Evolutionary conservation across 2,888 invertebrate species (phyloP).

Genomic region (Meiosimyza platycephala): DNA sequence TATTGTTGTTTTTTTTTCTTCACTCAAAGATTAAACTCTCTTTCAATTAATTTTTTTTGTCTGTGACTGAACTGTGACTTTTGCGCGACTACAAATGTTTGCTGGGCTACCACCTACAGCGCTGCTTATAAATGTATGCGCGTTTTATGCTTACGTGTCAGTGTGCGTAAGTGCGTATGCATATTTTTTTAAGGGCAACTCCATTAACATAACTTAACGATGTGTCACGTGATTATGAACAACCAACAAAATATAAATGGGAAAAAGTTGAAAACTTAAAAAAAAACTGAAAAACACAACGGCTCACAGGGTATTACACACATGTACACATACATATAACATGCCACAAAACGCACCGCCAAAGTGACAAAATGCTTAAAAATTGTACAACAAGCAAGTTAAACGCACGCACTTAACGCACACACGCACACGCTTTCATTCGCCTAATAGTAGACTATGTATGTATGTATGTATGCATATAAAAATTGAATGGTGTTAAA

Average conservation of each 20-base stretch:
- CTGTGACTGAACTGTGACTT: no score
- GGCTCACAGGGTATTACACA: constrained; percentile 16
- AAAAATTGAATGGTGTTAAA: background rate
- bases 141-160: background rate
- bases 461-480: background rate
- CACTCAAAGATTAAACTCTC: no score
- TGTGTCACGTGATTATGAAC: constrained; percentile 59
- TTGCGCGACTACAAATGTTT: no score
- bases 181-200: constrained; percentile 41
- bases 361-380: constrained; percentile 52
- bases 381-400: constrained; percentile 10
- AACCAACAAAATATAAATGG: constrained; percentile 38
- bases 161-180: background rate
- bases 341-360: constrained; percentile 59
- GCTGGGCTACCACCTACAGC: constrained; percentile 50
- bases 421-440: background rate
- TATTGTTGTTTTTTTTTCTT: no score
- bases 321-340: constrained; percentile 34
- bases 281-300: constrained; percentile 40
- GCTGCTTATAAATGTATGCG: constrained; percentile 24
- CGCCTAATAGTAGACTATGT: constrained; percentile 5
- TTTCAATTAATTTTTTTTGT: no score
- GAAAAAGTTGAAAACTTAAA: constrained; percentile 44
- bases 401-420: constrained; percentile 15
- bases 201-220: constrained; percentile 64